Evolutionary conservation across 2,113 vertebrate species (phyloP).

Genomic region (Pagrus major): DNA sequence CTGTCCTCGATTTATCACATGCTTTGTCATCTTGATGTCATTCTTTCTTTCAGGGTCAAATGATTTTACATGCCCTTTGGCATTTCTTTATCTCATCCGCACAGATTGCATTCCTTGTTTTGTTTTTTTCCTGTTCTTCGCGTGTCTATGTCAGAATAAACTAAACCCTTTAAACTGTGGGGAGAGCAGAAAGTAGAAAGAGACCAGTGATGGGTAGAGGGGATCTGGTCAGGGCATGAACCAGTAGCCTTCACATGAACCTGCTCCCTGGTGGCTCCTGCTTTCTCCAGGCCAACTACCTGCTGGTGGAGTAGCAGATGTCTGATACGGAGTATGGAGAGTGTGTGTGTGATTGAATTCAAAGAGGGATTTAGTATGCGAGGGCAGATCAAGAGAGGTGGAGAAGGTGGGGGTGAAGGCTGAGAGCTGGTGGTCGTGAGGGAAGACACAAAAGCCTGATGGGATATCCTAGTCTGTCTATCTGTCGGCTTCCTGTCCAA

Average conservation of each 20-base stretch:
- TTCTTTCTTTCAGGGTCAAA: conserved; percentile 75
- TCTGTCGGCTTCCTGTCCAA: conserved; percentile 60
- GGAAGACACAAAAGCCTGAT: conserved; percentile 63
- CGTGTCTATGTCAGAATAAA: conserved; percentile 47
- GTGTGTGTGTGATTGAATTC: conserved; percentile 52
- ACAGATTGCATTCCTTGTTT: conserved; percentile 58
- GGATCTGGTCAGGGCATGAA: conserved; percentile 65
- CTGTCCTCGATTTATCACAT: conserved; percentile 55
- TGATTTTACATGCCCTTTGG: conserved; percentile 70
- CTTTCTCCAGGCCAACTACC: conserved; percentile 77
- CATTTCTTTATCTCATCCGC: conserved; percentile 72
- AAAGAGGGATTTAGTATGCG: conserved; percentile 71
- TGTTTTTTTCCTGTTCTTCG: conserved; percentile 21
- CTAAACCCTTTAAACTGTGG: conserved; percentile 35
- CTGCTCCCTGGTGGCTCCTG: conserved; percentile 72
- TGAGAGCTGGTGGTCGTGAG: conserved; percentile 58
- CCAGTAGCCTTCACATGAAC: conserved; percentile 79
- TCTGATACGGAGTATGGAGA: conserved; percentile 61
- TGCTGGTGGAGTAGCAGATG: conserved; percentile 79
- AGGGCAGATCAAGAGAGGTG: conserved; percentile 61
- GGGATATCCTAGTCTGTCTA: conserved; percentile 58
- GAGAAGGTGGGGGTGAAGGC: conserved; percentile 21
- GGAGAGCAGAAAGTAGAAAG: conserved; percentile 13
- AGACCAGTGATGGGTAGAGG: conserved; percentile 8
- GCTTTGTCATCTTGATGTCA: conserved; percentile 63